Conservation (phyloP, 2,113 vertebrate genomes). For the Leptosomus discolor region DNA sequence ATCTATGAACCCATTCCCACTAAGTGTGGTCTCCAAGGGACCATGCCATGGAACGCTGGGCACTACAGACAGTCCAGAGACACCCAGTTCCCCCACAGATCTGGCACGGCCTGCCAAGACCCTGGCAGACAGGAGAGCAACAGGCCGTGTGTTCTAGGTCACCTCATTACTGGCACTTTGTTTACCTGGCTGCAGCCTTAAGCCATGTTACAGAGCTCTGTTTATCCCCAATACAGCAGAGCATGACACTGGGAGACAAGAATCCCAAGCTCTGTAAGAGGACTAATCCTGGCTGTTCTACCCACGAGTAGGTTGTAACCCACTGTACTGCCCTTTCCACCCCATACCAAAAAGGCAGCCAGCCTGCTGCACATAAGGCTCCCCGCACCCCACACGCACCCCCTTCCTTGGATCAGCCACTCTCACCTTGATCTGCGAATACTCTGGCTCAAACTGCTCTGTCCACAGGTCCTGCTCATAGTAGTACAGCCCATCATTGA, state of each 20-base stretch:
- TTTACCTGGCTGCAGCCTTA: not conserved
- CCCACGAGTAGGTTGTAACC: not conserved
- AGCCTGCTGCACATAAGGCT: not conserved
- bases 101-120: not conserved
- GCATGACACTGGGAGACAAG: not conserved
- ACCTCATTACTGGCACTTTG: not conserved
- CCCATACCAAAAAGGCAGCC: not conserved
- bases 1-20: accelerated
- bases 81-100: accelerated
- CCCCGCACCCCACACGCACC: accelerated
- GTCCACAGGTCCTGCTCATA: constrained; percentile 98
- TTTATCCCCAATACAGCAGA: not conserved
- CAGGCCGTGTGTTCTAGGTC: not conserved
- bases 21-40: accelerated
- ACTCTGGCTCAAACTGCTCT: constrained; percentile 92
- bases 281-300: not conserved
- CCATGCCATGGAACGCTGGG: not conserved
- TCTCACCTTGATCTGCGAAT: constrained; percentile 97
- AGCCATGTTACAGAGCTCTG: accelerated
- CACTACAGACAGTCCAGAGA: not conserved
- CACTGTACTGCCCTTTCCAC: not conserved
- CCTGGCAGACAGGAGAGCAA: not conserved
- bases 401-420: not conserved
- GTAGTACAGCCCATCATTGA: constrained; percentile 97
- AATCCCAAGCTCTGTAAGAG: not conserved